phyloP scores from a whole-genome alignment of 2,888 invertebrate genomes.

The Rapana venosa region DNA sequence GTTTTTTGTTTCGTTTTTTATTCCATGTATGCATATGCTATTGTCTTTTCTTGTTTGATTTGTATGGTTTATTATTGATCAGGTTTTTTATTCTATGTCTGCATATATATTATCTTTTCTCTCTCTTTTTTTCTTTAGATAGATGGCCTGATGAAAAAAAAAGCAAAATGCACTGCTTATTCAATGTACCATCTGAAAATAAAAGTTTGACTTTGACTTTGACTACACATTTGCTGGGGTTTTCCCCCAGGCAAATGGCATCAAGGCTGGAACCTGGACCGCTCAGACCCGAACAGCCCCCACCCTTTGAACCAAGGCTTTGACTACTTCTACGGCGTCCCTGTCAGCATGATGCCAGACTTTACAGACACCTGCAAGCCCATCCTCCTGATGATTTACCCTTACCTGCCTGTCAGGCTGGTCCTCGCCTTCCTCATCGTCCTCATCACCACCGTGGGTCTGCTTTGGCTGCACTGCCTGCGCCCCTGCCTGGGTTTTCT shows the following conservation, averaged over 20 bases:
- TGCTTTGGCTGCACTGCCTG: not conserved
- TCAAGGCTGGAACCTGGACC: constrained; percentile 76
- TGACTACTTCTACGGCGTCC: constrained; percentile 78
- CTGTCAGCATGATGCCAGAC: constrained; percentile 76
- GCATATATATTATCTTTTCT: too few species aligned
- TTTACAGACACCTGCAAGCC: constrained; percentile 57
- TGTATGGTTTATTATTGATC: too few species aligned
- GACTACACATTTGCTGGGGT: too few species aligned
- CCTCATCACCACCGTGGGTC: not conserved
- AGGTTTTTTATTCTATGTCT: too few species aligned
- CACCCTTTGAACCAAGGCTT: constrained; percentile 79
- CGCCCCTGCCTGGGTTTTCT: not conserved
- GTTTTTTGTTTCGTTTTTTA: too few species aligned
- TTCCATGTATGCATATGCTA: too few species aligned
- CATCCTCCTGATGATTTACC: constrained; percentile 40
- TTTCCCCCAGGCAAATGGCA: constrained; percentile 80
- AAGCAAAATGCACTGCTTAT: too few species aligned
- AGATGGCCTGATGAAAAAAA: too few species aligned
- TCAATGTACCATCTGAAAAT: too few species aligned
- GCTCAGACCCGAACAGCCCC: constrained; percentile 67
- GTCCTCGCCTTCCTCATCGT: not conserved
- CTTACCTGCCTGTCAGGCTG: constrained; percentile 12
- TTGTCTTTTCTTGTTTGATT: too few species aligned
- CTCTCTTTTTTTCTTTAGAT: too few species aligned
- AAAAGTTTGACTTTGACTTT: too few species aligned